Conservation (phyloP, 2,113 vertebrate genomes). For the Hypanus sabinus region DNA sequence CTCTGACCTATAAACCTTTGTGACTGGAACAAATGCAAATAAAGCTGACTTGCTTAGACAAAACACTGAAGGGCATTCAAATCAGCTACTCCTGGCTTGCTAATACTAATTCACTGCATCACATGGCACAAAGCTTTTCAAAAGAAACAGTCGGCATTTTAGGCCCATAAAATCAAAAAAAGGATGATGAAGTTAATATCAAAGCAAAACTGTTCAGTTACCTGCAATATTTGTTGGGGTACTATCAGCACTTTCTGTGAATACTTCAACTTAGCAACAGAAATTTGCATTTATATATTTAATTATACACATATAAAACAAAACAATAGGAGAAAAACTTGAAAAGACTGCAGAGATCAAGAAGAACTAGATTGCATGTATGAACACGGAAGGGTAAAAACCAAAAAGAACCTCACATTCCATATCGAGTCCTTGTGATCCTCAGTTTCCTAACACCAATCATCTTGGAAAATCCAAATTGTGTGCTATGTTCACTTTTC, state of each 20-base stretch:
- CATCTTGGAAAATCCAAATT: not conserved
- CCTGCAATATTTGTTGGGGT: not conserved
- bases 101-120: slow-evolving; percentile 74
- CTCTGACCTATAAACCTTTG: slow-evolving; percentile 91
- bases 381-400: not conserved
- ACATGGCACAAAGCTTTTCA: slow-evolving; percentile 41
- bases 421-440: not conserved
- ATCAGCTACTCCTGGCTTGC: slow-evolving; percentile 65
- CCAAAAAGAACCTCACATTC: not conserved
- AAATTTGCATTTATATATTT: not conserved
- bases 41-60: slow-evolving; percentile 75
- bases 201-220: slow-evolving; percentile 3
- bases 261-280: not conserved
- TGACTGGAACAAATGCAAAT: slow-evolving; percentile 97
- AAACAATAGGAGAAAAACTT: not conserved
- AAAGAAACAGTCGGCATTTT: slow-evolving; percentile 55
- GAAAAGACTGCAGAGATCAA: not conserved
- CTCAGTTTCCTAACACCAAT: not conserved
- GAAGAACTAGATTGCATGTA: not conserved
- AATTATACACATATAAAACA: not conserved
- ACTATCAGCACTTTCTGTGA: slow-evolving; percentile 9
- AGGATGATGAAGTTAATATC: slow-evolving; percentile 1
- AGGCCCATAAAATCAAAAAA: slow-evolving; percentile 37
- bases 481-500: not conserved
- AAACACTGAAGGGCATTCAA: slow-evolving; percentile 80